Evolutionary conservation across 2,113 vertebrate genomes (phyloP).

Genomic region (Geothlypis trichas): DNA sequence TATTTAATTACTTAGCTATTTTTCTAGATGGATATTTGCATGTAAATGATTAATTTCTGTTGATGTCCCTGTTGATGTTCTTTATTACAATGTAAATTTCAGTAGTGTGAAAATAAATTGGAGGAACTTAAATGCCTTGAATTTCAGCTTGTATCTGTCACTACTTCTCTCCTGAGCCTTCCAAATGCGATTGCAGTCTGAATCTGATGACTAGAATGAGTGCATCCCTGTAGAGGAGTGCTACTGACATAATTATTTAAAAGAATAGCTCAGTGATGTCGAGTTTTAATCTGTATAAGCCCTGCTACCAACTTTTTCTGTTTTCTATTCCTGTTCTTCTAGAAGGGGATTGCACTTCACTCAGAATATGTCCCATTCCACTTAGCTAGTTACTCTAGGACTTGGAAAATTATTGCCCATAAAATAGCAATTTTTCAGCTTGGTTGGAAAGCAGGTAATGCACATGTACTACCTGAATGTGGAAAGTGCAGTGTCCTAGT

Average conservation of each 20-base stretch:
- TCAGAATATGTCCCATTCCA: background rate
- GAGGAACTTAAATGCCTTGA: background rate
- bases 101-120: background rate
- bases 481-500: background rate
- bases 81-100: background rate
- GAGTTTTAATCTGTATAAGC: background rate
- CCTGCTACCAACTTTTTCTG: background rate
- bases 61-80: background rate
- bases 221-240: background rate
- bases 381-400: background rate
- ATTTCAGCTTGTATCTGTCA: background rate
- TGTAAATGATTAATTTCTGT: background rate
- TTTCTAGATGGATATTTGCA: background rate
- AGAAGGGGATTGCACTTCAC: background rate
- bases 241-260: background rate
- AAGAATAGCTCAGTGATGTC: background rate
- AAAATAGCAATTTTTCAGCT: background rate
- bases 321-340: background rate
- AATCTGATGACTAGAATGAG: background rate
- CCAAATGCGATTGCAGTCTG: background rate
- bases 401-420: background rate
- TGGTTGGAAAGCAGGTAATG: background rate
- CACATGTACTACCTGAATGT: background rate
- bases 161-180: background rate
- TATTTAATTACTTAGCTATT: background rate